Conservation (phyloP, 2,797 vertebrate genomes). For the Coranthus polyacanthus region DNA sequence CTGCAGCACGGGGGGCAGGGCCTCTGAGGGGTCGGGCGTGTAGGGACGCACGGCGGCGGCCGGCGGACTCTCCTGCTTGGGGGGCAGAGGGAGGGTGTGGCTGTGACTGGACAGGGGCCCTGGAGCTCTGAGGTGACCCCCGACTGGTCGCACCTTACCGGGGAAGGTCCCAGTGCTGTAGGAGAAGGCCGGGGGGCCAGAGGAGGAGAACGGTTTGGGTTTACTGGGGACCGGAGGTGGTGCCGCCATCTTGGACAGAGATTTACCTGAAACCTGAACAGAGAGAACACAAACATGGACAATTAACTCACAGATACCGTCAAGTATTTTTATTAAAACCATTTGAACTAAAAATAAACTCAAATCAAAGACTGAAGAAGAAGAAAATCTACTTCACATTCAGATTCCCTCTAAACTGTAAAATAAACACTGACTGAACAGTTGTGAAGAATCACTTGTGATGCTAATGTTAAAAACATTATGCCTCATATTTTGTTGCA, state of each 20-base stretch:
- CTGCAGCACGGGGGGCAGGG: conserved; percentile 81
- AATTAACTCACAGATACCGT: no score
- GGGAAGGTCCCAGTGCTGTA: conserved; percentile 81
- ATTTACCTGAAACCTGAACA: conserved; percentile 84
- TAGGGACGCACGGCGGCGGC: conserved; percentile 93
- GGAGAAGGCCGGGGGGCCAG: conserved; percentile 74
- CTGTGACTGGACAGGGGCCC: conserved; percentile 58
- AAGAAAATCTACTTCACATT: no score
- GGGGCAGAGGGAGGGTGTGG: conserved; percentile 82
- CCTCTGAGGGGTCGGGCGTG: conserved; percentile 86
- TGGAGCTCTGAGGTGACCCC: conserved; percentile 68
- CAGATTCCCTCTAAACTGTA: no score
- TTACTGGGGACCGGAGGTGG: conserved; percentile 93
- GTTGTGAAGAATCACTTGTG: no score
- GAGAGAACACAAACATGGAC: not conserved
- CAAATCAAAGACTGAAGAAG: no score
- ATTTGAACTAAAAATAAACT: no score
- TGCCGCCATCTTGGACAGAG: conserved; percentile 82
- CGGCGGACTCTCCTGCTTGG: conserved; percentile 89
- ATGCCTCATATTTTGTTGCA: no score
- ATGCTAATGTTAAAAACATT: no score
- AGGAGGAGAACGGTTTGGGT: conserved; percentile 84
- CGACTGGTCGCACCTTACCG: conserved; percentile 80
- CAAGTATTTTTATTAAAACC: no score
- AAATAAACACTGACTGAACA: no score